A percentile compares a stretch with the other conserved stretches of the same genome.
These are phyloP conservation scores for Thamnophis elegans DNA, from an alignment of 2,797 vertebrate species.

Conservation along the genomic window DNA sequence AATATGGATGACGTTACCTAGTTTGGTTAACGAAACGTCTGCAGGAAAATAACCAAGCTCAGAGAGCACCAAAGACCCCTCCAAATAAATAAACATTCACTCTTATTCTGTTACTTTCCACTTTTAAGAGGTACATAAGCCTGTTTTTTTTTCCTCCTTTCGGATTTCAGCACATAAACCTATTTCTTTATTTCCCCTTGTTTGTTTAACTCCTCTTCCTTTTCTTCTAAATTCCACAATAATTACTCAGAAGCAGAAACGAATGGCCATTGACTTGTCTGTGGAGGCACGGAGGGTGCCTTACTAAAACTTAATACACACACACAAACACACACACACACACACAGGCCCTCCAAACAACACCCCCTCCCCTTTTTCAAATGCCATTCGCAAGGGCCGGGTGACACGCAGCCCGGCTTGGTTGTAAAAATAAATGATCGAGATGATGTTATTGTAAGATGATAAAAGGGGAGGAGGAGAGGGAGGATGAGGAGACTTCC, in stretches of 20 bases:
- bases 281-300: background rate
- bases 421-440: slow-evolving; percentile 50
- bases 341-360: background rate
- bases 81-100: background rate
- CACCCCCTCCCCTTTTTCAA: background rate
- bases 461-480: slow-evolving; percentile 14
- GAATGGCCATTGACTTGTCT: background rate
- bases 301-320: background rate
- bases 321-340: too few species aligned
- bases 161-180: background rate
- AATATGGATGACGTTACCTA: background rate
- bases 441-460: slow-evolving; percentile 58
- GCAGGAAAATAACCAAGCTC: background rate
- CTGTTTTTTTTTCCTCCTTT: background rate
- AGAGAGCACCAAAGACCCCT: background rate
- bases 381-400: rapidly evolving
- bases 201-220: background rate
- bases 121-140: background rate
- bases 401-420: background rate
- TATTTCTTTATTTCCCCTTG: background rate
- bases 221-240: background rate
- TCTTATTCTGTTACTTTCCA: background rate
- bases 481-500: slow-evolving; percentile 26
- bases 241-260: background rate
- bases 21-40: background rate